Conservation (phyloP, 2,113 vertebrate genomes). For the Mus spicilegus region DNA sequence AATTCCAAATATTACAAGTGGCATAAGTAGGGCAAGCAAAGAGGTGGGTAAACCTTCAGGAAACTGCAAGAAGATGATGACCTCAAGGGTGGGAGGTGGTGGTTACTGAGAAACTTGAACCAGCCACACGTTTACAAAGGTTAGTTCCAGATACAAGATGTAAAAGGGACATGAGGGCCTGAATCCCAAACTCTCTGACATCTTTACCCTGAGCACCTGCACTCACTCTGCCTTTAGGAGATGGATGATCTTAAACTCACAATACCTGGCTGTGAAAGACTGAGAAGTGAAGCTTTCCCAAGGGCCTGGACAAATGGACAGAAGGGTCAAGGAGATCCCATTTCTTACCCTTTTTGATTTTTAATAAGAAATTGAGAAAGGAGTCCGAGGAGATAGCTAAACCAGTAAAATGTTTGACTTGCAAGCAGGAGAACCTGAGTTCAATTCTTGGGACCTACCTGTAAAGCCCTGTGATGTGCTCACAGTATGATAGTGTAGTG, state of each 20-base stretch:
- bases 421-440: background rate
- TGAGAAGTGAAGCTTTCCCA: background rate
- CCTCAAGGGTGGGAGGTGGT: background rate
- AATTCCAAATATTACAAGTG: background rate
- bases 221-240: rapidly evolving
- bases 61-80: background rate
- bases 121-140: background rate
- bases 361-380: background rate
- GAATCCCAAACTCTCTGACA: background rate
- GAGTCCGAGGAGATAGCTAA: background rate
- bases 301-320: too few relatives aligned
- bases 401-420: background rate
- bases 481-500: background rate
- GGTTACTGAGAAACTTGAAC: background rate
- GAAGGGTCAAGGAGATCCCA: too few relatives aligned
- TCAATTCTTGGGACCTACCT: too few relatives aligned
- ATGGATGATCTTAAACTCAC: background rate
- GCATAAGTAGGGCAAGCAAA: too few relatives aligned
- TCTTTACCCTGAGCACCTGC: background rate
- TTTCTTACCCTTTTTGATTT: background rate
- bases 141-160: background rate
- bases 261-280: background rate
- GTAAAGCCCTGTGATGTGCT: background rate
- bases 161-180: background rate
- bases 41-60: background rate